Evolutionary conservation across 2,113 vertebrate genomes (phyloP).

Genomic region (Pogonocichla stellata): DNA sequence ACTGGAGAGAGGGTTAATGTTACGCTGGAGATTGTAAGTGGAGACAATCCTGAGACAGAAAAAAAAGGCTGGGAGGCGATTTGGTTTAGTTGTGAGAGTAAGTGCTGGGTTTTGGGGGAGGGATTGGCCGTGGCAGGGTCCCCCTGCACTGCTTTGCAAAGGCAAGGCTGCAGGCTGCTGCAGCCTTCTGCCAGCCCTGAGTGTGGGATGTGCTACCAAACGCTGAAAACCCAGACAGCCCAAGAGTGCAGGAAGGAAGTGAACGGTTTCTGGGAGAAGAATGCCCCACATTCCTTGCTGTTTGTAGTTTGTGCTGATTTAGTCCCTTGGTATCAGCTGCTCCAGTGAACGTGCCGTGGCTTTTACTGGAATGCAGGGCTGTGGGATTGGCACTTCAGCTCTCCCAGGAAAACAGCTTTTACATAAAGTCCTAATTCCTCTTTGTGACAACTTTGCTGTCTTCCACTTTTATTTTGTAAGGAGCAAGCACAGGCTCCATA

Average conservation of each 20-base stretch:
- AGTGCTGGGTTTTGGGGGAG: background rate
- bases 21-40: background rate
- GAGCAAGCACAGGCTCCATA: background rate
- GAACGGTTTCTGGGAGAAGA: background rate
- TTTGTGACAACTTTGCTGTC: background rate
- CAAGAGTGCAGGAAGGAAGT: background rate
- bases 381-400: background rate
- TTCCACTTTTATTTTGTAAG: rapidly evolving
- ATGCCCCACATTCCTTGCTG: background rate
- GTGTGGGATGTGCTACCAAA: background rate
- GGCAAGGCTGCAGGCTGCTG: background rate
- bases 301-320: background rate
- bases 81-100: background rate
- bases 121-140: background rate
- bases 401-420: background rate
- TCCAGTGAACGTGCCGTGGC: background rate
- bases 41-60: background rate
- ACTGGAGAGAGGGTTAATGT: background rate
- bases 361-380: background rate
- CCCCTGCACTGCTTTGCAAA: background rate
- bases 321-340: background rate
- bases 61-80: background rate
- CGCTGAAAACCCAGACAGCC: background rate
- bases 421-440: background rate
- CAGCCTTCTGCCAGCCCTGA: background rate